These are phyloP conservation scores for Myotis pilosus DNA, from an alignment of 2,797 vertebrate species.

Conservation along the genomic window DNA sequence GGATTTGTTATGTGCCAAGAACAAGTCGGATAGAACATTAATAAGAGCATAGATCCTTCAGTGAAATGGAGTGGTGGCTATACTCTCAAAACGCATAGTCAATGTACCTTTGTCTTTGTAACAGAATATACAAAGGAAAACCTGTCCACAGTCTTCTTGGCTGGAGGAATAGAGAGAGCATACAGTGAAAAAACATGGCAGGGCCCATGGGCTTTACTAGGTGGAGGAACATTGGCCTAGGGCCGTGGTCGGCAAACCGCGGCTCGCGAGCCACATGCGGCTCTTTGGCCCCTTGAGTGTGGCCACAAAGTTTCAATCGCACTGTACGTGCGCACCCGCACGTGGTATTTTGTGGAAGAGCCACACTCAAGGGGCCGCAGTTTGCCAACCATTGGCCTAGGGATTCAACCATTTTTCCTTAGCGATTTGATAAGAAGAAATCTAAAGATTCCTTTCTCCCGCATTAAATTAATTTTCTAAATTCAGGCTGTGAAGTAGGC, in stretches of 20 bases:
- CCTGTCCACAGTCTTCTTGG: not conserved
- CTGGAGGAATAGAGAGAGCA: not conserved
- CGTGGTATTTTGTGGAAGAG: too few species aligned
- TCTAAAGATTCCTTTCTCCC: not conserved
- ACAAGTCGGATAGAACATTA: not conserved
- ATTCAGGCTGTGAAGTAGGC: not conserved
- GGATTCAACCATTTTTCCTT: constrained; percentile 30
- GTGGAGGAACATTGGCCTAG: not conserved
- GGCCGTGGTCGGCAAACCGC: too few species aligned
- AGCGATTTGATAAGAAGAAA: not conserved
- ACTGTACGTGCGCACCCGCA: too few species aligned
- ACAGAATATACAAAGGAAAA: not conserved
- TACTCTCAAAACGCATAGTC: not conserved
- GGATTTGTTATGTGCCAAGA: not conserved
- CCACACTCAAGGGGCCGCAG: too few species aligned
- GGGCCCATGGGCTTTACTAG: not conserved
- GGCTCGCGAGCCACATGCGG: too few species aligned
- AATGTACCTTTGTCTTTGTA: not conserved
- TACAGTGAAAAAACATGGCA: not conserved
- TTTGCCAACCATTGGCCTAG: too few species aligned
- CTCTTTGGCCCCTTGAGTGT: too few species aligned
- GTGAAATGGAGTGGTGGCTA: not conserved
- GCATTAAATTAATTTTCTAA: not conserved
- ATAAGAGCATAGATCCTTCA: not conserved
- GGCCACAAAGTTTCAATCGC: too few species aligned